Conservation (phyloP, 1,140 invertebrate species). For the Condylostylus longicornis region DNA sequence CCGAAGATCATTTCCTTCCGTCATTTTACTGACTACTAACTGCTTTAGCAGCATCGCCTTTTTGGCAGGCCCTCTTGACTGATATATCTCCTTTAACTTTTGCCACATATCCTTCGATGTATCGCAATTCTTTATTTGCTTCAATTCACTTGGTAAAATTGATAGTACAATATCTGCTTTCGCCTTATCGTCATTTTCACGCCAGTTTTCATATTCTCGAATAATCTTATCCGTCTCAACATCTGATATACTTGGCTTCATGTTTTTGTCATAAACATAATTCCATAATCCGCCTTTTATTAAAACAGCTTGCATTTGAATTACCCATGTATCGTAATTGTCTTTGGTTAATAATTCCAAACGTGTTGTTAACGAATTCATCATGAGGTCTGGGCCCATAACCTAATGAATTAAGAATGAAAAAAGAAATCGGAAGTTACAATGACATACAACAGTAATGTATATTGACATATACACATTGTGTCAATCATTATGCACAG, state of each 20-base stretch:
- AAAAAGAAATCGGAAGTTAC: too few relatives aligned
- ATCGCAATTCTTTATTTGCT: slow-evolving; percentile 8
- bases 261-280: slow-evolving; percentile 8
- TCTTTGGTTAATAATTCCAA: slow-evolving; percentile 3
- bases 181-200: slow-evolving; percentile 9
- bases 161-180: slow-evolving; percentile 11
- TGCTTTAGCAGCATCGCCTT: slow-evolving; percentile 17
- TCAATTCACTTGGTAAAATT: slow-evolving; percentile 10
- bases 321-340: slow-evolving; percentile 14
- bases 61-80: slow-evolving; percentile 12
- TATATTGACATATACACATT: too few relatives aligned
- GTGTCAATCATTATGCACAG: too few relatives aligned
- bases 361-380: neutral
- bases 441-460: too few relatives aligned
- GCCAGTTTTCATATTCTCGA: too few relatives aligned
- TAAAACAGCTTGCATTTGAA: slow-evolving; percentile 13
- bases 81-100: slow-evolving; percentile 12
- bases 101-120: slow-evolving; percentile 14
- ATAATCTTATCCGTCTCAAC: slow-evolving; percentile 1
- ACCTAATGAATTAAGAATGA: too few relatives aligned
- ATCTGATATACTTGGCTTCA: slow-evolving; percentile 2
- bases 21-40: slow-evolving; percentile 10
- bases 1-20: slow-evolving; percentile 9
- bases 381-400: slow-evolving; percentile 3
- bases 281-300: slow-evolving; percentile 14